Conservation (phyloP, 2,888 invertebrate species). For the Ochropacha duplaris region DNA sequence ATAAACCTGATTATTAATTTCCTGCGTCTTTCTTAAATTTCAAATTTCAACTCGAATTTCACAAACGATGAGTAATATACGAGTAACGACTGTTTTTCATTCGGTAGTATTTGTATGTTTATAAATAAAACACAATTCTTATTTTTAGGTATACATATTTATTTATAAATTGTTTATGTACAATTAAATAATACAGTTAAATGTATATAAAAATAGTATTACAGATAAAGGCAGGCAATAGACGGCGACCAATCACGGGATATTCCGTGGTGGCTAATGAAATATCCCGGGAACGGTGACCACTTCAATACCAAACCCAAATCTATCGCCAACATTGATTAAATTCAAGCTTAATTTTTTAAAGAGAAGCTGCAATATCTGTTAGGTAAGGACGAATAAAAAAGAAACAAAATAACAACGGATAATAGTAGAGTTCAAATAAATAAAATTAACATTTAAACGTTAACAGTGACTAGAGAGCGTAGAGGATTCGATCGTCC, state of each 20-base stretch:
- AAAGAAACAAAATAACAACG: conserved; percentile 58
- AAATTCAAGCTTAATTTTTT: conserved; percentile 63
- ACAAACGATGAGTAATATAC: too few relatives aligned
- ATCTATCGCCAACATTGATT: conserved; percentile 64
- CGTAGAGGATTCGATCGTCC: conserved; percentile 49
- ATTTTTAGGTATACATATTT: conserved; percentile 81
- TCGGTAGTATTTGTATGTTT: too few relatives aligned
- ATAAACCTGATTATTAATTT: too few relatives aligned
- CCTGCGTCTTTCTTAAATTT: too few relatives aligned
- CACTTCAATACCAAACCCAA: conserved; percentile 28
- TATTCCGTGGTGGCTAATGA: conserved; percentile 66
- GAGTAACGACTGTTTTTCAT: background rate
- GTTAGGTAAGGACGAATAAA: conserved; percentile 66
- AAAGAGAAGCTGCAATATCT: conserved; percentile 68
- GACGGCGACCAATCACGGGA: conserved; percentile 39
- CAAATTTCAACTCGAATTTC: too few relatives aligned
- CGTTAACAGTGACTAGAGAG: conserved; percentile 78
- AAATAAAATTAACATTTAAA: conserved; percentile 64
- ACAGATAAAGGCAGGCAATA: conserved; percentile 42
- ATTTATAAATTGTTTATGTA: conserved; percentile 82
- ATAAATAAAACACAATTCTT: conserved; percentile 43
- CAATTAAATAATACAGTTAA: conserved; percentile 80
- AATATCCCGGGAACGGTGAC: conserved; percentile 39
- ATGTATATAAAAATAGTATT: conserved; percentile 78
- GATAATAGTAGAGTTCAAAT: conserved; percentile 39